Conservation (phyloP, 2,797 vertebrate species). For the Anolis apletophallus region DNA sequence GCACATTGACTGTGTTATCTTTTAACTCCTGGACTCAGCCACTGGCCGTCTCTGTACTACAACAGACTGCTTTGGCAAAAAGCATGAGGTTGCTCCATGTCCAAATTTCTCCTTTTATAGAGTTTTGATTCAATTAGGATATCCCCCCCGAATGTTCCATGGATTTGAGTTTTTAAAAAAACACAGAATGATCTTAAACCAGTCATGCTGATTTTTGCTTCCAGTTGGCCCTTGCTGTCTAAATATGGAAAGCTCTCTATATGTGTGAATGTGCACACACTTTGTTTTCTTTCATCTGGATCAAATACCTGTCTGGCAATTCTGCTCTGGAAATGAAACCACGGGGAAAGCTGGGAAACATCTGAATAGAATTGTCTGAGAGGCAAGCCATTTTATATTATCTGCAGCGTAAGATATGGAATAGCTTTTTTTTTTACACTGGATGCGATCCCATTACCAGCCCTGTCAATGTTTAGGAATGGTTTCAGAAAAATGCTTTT, state of each 20-base stretch:
- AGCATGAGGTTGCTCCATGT: background rate
- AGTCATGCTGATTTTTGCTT: background rate
- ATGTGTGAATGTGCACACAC: too few species aligned
- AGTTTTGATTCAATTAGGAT: background rate
- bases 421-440: background rate
- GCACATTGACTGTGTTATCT: background rate
- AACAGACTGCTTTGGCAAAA: constrained; percentile 4
- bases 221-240: background rate
- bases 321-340: background rate
- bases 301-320: background rate
- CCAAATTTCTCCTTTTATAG: background rate
- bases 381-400: background rate
- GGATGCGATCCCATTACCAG: background rate
- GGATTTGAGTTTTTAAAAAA: too few species aligned
- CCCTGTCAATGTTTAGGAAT: background rate
- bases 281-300: background rate
- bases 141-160: too few species aligned
- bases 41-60: too few species aligned
- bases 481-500: constrained; percentile 21
- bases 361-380: background rate
- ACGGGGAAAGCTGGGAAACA: background rate
- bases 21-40: too few species aligned
- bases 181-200: background rate
- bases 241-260: background rate
- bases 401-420: background rate